Evolutionary conservation across 2,888 invertebrate species (phyloP).

Genomic region (Acrobasis repandana): DNA sequence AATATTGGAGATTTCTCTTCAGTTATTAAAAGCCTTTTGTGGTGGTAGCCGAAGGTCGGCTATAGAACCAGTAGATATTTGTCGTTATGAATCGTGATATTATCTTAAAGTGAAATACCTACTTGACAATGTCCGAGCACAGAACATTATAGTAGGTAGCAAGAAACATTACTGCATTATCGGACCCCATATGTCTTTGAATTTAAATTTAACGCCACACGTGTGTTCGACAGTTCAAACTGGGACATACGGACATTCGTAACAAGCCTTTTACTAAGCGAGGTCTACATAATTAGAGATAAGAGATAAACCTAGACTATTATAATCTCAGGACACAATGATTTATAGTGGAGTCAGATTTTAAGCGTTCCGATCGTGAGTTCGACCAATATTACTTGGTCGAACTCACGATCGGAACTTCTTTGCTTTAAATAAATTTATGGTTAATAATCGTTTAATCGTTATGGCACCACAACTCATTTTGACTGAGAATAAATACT

Average conservation of each 20-base stretch:
- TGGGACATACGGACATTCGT: conserved; percentile 9
- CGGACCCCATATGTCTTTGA: background rate
- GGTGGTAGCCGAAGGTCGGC: background rate
- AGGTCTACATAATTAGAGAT: background rate
- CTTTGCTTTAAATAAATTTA: background rate
- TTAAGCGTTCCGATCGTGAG: background rate
- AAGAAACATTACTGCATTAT: background rate
- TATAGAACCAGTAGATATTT: background rate
- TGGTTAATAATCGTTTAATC: background rate
- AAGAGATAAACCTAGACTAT: background rate
- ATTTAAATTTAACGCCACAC: conserved; percentile 3
- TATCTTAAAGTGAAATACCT: too few relatives aligned
- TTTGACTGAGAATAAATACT: too few relatives aligned
- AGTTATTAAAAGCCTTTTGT: background rate
- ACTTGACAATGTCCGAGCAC: too few relatives aligned
- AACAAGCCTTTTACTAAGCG: conserved; percentile 12
- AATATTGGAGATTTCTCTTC: background rate
- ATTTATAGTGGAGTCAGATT: background rate
- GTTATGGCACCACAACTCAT: too few relatives aligned
- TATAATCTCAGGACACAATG: background rate
- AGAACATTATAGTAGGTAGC: background rate
- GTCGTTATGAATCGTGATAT: background rate
- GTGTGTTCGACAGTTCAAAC: conserved; percentile 17
- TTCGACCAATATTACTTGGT: too few relatives aligned
- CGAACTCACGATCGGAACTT: background rate